These are phyloP conservation scores for Myoxocephalus aenaeus DNA, from an alignment of 2,797 vertebrate genomes.

Conservation along the genomic window DNA sequence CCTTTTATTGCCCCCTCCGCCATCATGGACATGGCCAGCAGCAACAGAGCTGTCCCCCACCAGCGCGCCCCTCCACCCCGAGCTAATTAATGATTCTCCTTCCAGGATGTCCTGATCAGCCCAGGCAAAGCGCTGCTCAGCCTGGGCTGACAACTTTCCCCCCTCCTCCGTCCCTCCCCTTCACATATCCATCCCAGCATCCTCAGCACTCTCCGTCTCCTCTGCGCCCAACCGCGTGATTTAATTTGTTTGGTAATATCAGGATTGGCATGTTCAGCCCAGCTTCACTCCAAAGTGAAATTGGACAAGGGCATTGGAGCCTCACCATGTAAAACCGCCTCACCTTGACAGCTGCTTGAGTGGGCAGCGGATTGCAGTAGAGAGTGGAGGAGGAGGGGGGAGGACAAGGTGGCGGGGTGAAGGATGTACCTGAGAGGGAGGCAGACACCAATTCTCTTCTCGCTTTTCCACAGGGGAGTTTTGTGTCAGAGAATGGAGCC, in stretches of 20 bases:
- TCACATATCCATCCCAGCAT: conserved; percentile 53
- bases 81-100: conserved; percentile 80
- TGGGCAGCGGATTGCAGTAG: conserved; percentile 76
- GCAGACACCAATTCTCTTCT: conserved; percentile 79
- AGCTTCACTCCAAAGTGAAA: conserved; percentile 88
- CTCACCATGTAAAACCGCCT: conserved; percentile 84
- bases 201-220: conserved; percentile 65
- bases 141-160: conserved; percentile 65
- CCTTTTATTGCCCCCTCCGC: conserved; percentile 53
- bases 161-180: not conserved
- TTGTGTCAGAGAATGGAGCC: conserved; percentile 69
- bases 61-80: conserved; percentile 54
- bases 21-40: conserved; percentile 50
- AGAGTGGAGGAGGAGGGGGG: conserved; percentile 35
- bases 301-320: conserved; percentile 88
- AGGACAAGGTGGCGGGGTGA: conserved; percentile 43
- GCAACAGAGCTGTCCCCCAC: conserved; percentile 49
- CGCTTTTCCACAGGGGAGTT: conserved; percentile 64
- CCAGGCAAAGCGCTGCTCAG: conserved; percentile 60
- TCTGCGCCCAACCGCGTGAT: conserved; percentile 78
- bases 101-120: conserved; percentile 75
- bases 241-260: conserved; percentile 90
- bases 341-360: conserved; percentile 87
- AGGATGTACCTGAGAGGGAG: conserved; percentile 75
- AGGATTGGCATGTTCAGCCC: conserved; percentile 87